Evolutionary conservation across 2,888 invertebrate species (phyloP).

Genomic region (Ectemnius lituratus): DNA sequence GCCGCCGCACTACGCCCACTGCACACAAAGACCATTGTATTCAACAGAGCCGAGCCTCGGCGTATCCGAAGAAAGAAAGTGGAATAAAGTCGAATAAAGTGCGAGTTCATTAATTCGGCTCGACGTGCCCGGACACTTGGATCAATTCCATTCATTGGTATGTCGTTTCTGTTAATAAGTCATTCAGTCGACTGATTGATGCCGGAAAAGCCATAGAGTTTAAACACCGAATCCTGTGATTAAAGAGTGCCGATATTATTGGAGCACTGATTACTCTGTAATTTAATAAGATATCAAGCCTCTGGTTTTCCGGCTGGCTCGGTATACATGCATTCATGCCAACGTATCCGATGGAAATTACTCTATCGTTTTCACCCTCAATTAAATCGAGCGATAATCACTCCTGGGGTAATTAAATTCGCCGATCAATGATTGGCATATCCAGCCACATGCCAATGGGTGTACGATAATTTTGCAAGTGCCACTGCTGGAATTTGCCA

Average conservation of each 20-base stretch:
- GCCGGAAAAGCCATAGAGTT: no score
- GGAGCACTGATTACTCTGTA: background rate
- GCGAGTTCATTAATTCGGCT: no score
- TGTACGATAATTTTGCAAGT: background rate
- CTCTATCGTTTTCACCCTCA: slow-evolving; percentile 6
- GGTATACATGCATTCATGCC: no score
- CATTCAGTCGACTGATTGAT: no score
- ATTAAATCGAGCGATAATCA: slow-evolving; percentile 6
- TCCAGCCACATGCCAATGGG: background rate
- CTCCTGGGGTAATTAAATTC: background rate
- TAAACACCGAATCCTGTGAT: no score
- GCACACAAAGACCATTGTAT: background rate
- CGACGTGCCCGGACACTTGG: no score
- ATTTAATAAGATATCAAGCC: background rate
- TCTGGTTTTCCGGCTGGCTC: no score
- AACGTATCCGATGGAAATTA: background rate
- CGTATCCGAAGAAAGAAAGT: no score
- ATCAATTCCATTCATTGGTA: no score
- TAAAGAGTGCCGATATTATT: background rate
- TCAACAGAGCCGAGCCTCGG: background rate
- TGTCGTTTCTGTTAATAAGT: no score
- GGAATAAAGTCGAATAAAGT: no score
- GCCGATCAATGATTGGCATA: background rate
- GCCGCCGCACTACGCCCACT: background rate
- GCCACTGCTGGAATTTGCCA: background rate